Base-by-base conservation (phyloP, 2,888 invertebrate species). In the Urechis unicinctus region DNA sequence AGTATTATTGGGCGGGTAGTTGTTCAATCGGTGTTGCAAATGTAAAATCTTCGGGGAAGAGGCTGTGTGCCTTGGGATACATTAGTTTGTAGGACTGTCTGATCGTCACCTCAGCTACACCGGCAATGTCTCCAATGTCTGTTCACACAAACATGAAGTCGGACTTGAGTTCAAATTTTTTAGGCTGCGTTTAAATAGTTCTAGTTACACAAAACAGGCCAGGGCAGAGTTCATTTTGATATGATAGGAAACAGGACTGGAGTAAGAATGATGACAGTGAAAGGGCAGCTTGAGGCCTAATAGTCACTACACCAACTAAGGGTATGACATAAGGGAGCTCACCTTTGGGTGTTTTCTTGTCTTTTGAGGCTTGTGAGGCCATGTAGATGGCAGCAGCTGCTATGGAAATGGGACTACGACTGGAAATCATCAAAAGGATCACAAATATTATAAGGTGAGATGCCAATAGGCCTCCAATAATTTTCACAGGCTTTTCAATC, bases 371-470 rank as follows among this genome's bases (percentile, higher is more conserved):
- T 81, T 94, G 96, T 17, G 95, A 95, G 1, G 98, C 97, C 97
- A 98, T 97, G 73, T 97, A 98, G 71, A 98, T 99, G 53, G 98
- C 96, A 49, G 98, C 97, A 5, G 98, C 98, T 0, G 98, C 95
- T 1, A 98, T 95, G 0, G 97, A 97, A 63, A 98, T 96, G 0
- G 98, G 98, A 55, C 96, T 96, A 70, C 97, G 85, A 4, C 81
- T 81, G 68, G 30, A 75, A 65, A 48, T 21, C 36, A 55, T 3
- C n/a, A n/a, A n/a, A n/a, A n/a, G n/a, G n/a, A n/a, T n/a, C n/a
- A n/a, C n/a, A n/a, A n/a, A n/a, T n/a, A n/a, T n/a, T n/a, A n/a
- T n/a, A n/a, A n/a, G n/a, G n/a, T n/a, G 6, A 45, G 17, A 13
- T 45, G 45, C 45, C 22, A 22, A 9, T 17, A 45, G 13, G 6